A percentile compares a stretch with the other conserved stretches of the same genome.
Evolutionary conservation across 2,113 vertebrate species (phyloP).

Genomic region (Isurus oxyrinchus): DNA sequence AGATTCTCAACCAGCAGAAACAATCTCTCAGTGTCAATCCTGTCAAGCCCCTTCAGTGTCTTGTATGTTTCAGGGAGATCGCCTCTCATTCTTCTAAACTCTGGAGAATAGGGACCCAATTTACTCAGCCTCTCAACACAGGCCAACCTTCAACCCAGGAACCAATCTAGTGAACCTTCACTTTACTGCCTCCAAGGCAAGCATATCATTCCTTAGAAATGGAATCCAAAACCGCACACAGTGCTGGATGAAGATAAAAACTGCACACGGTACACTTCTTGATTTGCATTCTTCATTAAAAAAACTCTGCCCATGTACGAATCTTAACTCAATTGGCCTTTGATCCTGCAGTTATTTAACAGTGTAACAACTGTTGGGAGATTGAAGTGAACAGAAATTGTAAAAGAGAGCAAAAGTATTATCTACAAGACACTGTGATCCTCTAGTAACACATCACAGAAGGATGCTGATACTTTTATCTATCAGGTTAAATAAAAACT

Average conservation of each 20-base stretch:
- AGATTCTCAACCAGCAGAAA: too few species aligned
- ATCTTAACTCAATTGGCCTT: neutral
- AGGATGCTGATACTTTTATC: constrained; percentile 51
- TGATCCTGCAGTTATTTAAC: neutral
- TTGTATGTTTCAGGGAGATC: neutral
- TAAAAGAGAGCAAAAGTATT: neutral
- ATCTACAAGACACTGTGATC: neutral
- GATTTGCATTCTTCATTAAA: neutral
- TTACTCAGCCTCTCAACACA: neutral
- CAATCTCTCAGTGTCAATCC: too few species aligned
- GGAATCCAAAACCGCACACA: neutral
- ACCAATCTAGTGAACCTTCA: neutral
- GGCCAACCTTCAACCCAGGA: neutral
- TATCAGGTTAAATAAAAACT: constrained; percentile 45
- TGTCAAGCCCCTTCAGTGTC: too few species aligned
- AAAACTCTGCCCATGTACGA: neutral
- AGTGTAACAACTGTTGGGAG: neutral
- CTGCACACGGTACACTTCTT: neutral
- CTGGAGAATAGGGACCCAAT: neutral
- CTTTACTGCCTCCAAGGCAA: neutral
- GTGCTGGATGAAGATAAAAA: too few species aligned
- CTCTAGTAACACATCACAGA: constrained; percentile 42
- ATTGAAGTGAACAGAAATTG: neutral
- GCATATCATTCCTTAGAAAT: neutral
- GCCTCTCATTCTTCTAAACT: neutral